Base-by-base conservation (phyloP, 2,888 invertebrate species). In the Oscheius myriophilus region DNA sequence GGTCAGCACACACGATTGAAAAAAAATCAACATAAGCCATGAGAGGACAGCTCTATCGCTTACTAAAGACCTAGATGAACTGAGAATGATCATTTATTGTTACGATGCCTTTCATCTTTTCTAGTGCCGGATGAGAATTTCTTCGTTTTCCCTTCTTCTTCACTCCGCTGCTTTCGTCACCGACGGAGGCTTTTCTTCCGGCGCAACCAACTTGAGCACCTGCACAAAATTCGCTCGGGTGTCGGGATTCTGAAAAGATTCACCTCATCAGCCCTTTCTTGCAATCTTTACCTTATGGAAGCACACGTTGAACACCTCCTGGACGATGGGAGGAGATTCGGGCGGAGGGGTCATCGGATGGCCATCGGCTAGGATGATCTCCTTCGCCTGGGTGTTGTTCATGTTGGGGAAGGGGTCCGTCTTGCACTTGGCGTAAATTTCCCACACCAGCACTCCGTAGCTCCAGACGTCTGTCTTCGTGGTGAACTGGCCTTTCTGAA, bases 401-500 rank as follows among this genome's bases (percentile, higher is more conserved):
- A 72, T 43, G 16, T 67, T 70, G 12, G 78, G 75, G 62, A 71
- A 80, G 0, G 80, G 78, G 25, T 80, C 80, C 16, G 69, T 62
- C 51, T 58, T 57, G 21, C 57, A 57, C 18, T 49, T 58, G 33
- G 52, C 58, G 74, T 70, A 80, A 12, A 80, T 73, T 59, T 80
- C 80, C 78, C 78, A 80, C 1, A 74, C 53, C 6, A 78, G 65
- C 11, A 80, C 75, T 1, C 72, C 75, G 52, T 61, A 78, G 39
- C 73, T 68, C 79, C 79, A 80, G 6, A 80, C 78, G 61, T 80
- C 80, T 7, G 78, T 70, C 42, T 80, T 81, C n/a, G 78, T 72
- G 9, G 76, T 70, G 72, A 79, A 81, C 6, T 72, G 65, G n/a
- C 74, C 72, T 41, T 53, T 57, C 9, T 65, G 52, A 2, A 81